phyloP scores from a whole-genome alignment of 2,888 invertebrate species.

The Eupithecia subumbrata region DNA sequence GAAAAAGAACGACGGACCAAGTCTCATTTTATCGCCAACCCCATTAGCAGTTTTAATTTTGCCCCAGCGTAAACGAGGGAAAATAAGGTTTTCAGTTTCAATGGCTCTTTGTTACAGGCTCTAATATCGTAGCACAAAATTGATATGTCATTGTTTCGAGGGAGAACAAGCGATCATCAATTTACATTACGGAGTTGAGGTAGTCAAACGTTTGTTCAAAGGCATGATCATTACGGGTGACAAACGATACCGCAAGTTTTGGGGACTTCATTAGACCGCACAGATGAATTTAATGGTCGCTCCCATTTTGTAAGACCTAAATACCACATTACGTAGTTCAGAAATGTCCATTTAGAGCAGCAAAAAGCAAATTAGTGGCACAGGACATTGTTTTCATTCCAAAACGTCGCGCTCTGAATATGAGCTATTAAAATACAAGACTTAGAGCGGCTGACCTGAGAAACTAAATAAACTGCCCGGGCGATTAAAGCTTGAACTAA shows the following conservation, averaged over 20 bases:
- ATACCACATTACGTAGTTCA: slow-evolving; percentile 30
- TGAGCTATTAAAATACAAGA: slow-evolving; percentile 25
- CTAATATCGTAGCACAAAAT: slow-evolving; percentile 44
- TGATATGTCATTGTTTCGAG: slow-evolving; percentile 45
- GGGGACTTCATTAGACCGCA: slow-evolving; percentile 52
- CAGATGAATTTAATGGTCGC: slow-evolving; percentile 58
- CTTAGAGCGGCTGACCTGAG: slow-evolving; percentile 34
- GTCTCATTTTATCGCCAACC: slow-evolving; percentile 37
- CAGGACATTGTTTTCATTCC: slow-evolving; percentile 18
- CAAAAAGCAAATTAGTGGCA: slow-evolving; percentile 31
- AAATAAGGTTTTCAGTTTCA: slow-evolving; percentile 41
- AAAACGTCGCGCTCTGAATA: slow-evolving; percentile 21
- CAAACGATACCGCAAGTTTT: slow-evolving; percentile 58
- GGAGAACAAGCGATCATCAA: slow-evolving; percentile 48
- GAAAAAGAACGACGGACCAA: slow-evolving; percentile 20
- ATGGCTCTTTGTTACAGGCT: slow-evolving; percentile 40
- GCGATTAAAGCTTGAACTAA: slow-evolving; percentile 39
- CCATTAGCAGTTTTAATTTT: slow-evolving; percentile 40
- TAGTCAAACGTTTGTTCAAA: slow-evolving; percentile 49
- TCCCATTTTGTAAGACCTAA: slow-evolving; percentile 49
- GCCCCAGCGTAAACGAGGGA: slow-evolving; percentile 38
- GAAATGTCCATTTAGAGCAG: slow-evolving; percentile 21
- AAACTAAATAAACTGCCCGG: slow-evolving; percentile 34
- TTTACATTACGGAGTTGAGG: slow-evolving; percentile 41
- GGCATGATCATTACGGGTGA: slow-evolving; percentile 54